Conservation (phyloP, 2,113 vertebrate species). For the Strix aluco region DNA sequence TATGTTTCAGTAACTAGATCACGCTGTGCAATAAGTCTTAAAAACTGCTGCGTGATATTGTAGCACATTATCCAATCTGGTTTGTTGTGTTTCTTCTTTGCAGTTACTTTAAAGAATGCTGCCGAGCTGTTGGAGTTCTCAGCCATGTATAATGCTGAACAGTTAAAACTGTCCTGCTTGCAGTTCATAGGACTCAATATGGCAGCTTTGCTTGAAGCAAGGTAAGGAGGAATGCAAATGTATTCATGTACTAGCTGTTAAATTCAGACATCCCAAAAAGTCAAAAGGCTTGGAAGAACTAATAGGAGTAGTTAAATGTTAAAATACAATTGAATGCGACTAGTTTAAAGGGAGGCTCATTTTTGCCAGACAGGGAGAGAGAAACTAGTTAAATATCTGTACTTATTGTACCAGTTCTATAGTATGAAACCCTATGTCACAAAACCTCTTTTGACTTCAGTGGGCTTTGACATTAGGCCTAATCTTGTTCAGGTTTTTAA, state of each 20-base stretch:
- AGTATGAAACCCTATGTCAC: background rate
- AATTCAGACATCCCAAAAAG: background rate
- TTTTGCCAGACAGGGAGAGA: background rate
- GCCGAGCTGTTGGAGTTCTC: constrained; percentile 93
- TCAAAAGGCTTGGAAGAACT: background rate
- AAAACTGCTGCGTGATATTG: background rate
- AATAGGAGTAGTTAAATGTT: background rate
- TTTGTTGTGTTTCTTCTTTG: constrained; percentile 7
- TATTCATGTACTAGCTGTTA: background rate
- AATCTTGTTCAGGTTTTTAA: background rate
- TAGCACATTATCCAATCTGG: background rate
- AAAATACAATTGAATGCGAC: background rate
- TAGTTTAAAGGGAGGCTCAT: background rate
- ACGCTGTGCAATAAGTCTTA: background rate
- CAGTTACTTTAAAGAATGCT: constrained; percentile 94
- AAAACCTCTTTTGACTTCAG: background rate
- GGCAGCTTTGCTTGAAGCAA: constrained; percentile 90
- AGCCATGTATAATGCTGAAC: constrained; percentile 89
- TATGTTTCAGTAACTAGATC: background rate
- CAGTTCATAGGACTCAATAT: constrained; percentile 95
- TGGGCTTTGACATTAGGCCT: background rate
- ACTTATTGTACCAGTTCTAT: background rate
- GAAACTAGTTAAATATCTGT: background rate
- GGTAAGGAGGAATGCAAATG: constrained; percentile 71
- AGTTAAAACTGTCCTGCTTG: constrained; percentile 92